phyloP scores from a whole-genome alignment of 2,113 vertebrate species.

The Clupea harengus region DNA sequence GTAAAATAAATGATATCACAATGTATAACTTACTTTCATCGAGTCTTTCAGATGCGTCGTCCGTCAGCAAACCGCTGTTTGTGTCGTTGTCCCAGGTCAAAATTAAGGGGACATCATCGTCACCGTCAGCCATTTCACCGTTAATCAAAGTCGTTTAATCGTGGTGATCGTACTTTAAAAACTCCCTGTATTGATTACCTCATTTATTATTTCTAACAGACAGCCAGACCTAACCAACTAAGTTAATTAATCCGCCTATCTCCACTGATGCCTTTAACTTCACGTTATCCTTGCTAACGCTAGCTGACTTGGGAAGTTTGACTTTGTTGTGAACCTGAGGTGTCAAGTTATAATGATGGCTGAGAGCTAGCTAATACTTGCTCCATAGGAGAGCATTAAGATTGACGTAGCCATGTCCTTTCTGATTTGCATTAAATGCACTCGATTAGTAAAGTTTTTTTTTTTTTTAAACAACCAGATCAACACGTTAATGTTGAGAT shows the following conservation, averaged over 20 bases:
- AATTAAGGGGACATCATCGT: slow-evolving; percentile 91
- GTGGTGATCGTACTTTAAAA: neutral
- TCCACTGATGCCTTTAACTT: neutral
- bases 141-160: slow-evolving; percentile 10
- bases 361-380: neutral
- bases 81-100: slow-evolving; percentile 89
- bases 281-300: neutral
- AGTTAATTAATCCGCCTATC: neutral
- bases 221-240: neutral
- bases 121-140: slow-evolving; percentile 74
- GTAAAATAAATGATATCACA: neutral
- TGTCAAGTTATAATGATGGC: neutral
- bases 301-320: neutral
- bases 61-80: slow-evolving; percentile 66
- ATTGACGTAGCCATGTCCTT: neutral
- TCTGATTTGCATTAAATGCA: neutral
- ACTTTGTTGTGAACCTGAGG: neutral
- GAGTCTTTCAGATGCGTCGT: slow-evolving; percentile 64
- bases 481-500: neutral
- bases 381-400: neutral
- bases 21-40: slow-evolving; percentile 80
- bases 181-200: neutral
- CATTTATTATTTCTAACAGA: neutral
- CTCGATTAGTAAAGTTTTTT: neutral
- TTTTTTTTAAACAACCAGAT: neutral